Percentiles rank a stretch among this genome's conserved stretches.
Evolutionary conservation across 2,888 invertebrate genomes (phyloP).

Genomic region (Phengaris alcon): DNA sequence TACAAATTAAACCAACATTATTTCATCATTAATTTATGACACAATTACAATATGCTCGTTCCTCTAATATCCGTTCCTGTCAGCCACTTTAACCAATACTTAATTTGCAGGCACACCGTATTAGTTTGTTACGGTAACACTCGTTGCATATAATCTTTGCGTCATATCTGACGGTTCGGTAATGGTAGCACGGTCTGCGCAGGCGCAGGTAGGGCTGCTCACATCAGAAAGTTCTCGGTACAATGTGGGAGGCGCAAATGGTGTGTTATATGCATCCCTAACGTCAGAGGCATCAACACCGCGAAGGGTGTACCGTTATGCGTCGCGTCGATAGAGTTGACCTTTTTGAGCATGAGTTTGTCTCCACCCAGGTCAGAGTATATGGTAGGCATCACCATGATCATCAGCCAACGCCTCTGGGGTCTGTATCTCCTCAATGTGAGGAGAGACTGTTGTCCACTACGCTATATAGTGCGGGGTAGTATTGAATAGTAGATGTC

Average conservation of each 20-base stretch:
- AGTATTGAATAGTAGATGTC: too few species aligned
- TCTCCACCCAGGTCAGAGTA: constrained; percentile 32
- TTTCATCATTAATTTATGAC: constrained; percentile 5
- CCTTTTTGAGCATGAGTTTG: constrained; percentile 43
- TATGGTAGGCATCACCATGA: background rate
- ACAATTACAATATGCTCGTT: background rate
- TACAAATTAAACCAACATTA: background rate
- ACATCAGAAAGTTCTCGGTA: background rate
- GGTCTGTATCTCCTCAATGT: background rate
- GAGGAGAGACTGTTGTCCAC: too few species aligned
- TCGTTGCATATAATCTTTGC: constrained; percentile 14
- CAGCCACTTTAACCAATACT: background rate
- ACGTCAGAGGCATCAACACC: constrained; percentile 40
- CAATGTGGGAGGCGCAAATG: background rate
- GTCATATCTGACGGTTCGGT: constrained; percentile 7
- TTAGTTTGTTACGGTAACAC: constrained; percentile 5
- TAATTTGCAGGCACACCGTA: background rate
- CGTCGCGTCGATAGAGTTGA: constrained; percentile 46
- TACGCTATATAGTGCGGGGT: too few species aligned
- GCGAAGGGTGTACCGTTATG: constrained; percentile 56
- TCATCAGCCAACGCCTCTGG: background rate
- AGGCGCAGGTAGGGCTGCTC: background rate
- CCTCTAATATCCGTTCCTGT: constrained; percentile 13
- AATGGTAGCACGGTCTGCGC: background rate
- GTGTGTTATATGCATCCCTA: constrained; percentile 5